Evolutionary conservation across 2,797 vertebrate genomes (phyloP).

Genomic region (Kryptopterus vitreolus): DNA sequence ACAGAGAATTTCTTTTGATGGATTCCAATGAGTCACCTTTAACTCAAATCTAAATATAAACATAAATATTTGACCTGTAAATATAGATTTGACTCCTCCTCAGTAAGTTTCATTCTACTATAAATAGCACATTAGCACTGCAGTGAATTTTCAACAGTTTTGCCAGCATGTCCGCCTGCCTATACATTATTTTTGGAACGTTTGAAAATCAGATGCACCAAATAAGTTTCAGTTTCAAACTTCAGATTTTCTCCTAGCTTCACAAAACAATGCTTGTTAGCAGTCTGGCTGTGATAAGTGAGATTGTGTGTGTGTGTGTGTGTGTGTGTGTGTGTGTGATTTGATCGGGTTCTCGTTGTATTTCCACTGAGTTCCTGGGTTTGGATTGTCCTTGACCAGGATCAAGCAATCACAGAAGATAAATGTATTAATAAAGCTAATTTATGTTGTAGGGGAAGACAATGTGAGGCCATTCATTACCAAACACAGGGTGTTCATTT

Average conservation of each 20-base stretch:
- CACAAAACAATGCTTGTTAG: neutral
- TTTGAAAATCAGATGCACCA: neutral
- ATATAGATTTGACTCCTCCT: neutral
- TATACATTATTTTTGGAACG: neutral
- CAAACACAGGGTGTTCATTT: neutral
- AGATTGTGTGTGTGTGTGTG: neutral
- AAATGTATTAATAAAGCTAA: neutral
- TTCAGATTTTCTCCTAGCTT: neutral
- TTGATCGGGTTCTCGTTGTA: neutral
- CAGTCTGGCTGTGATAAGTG: neutral
- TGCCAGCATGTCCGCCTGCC: neutral
- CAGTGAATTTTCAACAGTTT: neutral
- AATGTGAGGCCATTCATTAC: neutral
- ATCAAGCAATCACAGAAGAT: neutral
- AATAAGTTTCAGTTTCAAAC: neutral
- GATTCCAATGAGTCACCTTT: neutral
- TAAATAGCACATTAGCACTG: too few relatives aligned
- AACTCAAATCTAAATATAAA: neutral
- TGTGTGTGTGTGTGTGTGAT: neutral
- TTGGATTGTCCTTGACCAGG: neutral
- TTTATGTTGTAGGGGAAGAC: too few relatives aligned
- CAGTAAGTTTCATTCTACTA: neutral
- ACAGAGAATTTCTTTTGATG: neutral
- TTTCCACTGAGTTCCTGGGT: neutral
- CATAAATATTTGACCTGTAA: neutral